A percentile compares a stretch with the other conserved stretches of the same genome.
Conservation (phyloP, 2,113 vertebrate genomes). For the Calidris pygmaea region DNA sequence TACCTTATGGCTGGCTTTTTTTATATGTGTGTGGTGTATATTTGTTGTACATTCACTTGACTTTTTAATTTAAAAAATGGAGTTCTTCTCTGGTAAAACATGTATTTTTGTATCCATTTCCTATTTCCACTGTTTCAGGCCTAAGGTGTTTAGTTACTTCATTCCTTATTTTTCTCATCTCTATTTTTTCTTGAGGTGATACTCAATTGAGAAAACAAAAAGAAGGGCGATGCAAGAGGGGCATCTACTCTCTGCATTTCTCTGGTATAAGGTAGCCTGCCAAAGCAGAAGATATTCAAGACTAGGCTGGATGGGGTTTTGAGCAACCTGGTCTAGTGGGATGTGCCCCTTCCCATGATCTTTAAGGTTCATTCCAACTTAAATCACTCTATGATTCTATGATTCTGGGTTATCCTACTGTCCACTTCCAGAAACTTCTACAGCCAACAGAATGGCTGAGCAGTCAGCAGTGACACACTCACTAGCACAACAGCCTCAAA, state of each 20-base stretch:
- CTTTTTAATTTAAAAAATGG: background rate
- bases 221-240: background rate
- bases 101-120: background rate
- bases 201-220: background rate
- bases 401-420: background rate
- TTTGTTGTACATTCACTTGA: background rate
- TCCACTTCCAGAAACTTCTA: background rate
- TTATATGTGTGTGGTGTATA: background rate
- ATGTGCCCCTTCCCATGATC: background rate
- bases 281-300: background rate
- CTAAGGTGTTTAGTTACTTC: background rate
- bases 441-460: background rate
- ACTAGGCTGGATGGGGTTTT: background rate
- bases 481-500: background rate
- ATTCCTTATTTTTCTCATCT: background rate
- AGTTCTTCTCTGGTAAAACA: background rate
- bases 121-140: background rate
- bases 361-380: background rate
- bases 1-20: background rate
- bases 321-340: background rate
- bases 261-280: background rate
- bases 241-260: background rate
- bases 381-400: background rate
- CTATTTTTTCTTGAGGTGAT: background rate
- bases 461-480: background rate